Percentiles rank a stretch among this genome's conserved stretches.
Evolutionary conservation across 2,113 vertebrate species (phyloP).

Genomic region (Gnathonemus longibarbis): DNA sequence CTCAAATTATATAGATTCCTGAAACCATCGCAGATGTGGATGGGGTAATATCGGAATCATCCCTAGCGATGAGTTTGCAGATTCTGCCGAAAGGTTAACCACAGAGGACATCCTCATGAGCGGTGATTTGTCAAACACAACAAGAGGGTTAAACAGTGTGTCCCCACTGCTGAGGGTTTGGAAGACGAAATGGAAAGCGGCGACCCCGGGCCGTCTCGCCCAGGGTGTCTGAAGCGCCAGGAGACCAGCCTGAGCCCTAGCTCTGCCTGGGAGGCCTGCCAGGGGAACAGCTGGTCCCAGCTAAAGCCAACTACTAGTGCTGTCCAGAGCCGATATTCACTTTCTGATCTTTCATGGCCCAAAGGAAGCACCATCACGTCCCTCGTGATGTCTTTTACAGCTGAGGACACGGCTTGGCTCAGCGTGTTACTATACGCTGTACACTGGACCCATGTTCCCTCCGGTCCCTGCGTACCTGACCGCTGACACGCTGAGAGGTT

Average conservation of each 20-base stretch:
- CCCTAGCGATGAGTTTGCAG: neutral
- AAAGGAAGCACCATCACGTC: neutral
- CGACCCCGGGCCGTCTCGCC: neutral
- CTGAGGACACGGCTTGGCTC: neutral
- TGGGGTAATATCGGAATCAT: neutral
- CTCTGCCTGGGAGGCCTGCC: neutral
- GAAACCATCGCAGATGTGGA: neutral
- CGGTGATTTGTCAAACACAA: neutral
- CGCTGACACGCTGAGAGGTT: neutral
- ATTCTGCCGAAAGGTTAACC: neutral
- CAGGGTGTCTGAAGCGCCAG: neutral
- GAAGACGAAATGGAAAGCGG: neutral
- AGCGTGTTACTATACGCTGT: neutral
- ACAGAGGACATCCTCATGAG: neutral
- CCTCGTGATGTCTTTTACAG: neutral
- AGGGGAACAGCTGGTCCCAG: neutral
- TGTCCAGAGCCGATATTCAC: neutral
- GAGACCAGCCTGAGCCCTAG: neutral
- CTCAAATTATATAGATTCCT: neutral
- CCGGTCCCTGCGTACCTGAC: neutral
- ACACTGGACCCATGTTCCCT: neutral
- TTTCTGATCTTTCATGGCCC: neutral
- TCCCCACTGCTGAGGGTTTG: neutral
- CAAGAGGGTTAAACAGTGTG: neutral
- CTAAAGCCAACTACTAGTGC: neutral